Evolutionary conservation across 2,888 invertebrate species (phyloP), one percentile per base, ranked within the genome.

Genomic region (Masnerella sp.): DNA sequence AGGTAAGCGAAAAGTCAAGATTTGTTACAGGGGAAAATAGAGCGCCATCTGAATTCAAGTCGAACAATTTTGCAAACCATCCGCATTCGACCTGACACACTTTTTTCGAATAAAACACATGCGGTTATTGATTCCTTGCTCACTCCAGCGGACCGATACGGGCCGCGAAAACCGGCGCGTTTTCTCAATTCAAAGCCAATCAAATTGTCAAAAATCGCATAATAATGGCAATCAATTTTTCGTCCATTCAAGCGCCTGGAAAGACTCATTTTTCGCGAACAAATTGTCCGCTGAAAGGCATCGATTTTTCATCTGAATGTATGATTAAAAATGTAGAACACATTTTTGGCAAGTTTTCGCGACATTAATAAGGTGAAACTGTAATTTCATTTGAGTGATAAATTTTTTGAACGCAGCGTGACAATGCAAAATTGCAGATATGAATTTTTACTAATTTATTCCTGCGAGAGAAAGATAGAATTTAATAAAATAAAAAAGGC

Each of bases 31-130:
- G 20, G 18, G 12, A 42, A 51, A 62, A 22, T 30, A 40, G 18
- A 49, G 11, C 22, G 20, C 42, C 40, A 38, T 38, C 59, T 59
- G 11, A 20, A 25, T 30, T 52, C 15, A 25, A 12, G 30, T 22
- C 14, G 11, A 25, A 36, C 30, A 20, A 36, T 62, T 40, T 62
- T 34, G 1, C 14, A 32, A 51, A 32, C 30, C 20, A 61, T 30
- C 30, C 34, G 34, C 20, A 34, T 45, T 36, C 14, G 43, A 64
- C 43, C 43, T 64, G 64, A 64, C 64, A 64, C 14, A 64, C 52
- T 62, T 52, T 52, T 62, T 64, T 52, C 52, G 28, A 34, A 62
- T 51, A 42, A 52, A 64, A 61, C 38, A 43, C 52, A 64, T 34
- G 36, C 32, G 52, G 36, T 52, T 43, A 52, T 52, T 64, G 64